Evolutionary conservation across 2,113 vertebrate species (phyloP).

Genomic region (Pelecanoides urinatrix): DNA sequence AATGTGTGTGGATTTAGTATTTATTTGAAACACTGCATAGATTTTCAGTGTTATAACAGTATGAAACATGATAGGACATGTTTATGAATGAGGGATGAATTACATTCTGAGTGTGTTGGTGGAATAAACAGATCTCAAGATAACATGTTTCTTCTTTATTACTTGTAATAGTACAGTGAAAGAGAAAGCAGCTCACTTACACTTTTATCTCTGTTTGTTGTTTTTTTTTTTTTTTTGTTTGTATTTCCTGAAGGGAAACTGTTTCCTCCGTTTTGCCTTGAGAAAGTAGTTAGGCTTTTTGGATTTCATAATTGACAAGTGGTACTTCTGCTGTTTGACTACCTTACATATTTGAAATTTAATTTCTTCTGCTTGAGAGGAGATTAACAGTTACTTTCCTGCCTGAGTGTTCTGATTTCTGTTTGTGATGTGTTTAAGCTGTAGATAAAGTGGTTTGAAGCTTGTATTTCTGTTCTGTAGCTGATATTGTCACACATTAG

Average conservation of each 20-base stretch:
- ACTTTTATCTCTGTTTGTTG: neutral
- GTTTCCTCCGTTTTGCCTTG: neutral
- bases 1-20: neutral
- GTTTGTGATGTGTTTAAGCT: neutral
- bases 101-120: neutral
- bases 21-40: neutral
- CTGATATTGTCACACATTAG: constrained; percentile 11
- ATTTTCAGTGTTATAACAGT: neutral
- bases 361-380: neutral
- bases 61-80: neutral
- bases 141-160: neutral
- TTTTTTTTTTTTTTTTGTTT: neutral
- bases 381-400: neutral
- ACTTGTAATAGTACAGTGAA: neutral
- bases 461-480: constrained; percentile 33
- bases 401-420: neutral
- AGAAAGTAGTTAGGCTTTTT: neutral
- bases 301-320: neutral
- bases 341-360: neutral
- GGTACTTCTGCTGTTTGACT: neutral
- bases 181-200: neutral
- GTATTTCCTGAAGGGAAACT: neutral
- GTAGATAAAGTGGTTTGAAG: neutral
- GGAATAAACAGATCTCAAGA: neutral
- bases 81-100: neutral